Evolutionary conservation across 2,888 invertebrate genomes (phyloP).

Genomic region (Maniola hyperantus): DNA sequence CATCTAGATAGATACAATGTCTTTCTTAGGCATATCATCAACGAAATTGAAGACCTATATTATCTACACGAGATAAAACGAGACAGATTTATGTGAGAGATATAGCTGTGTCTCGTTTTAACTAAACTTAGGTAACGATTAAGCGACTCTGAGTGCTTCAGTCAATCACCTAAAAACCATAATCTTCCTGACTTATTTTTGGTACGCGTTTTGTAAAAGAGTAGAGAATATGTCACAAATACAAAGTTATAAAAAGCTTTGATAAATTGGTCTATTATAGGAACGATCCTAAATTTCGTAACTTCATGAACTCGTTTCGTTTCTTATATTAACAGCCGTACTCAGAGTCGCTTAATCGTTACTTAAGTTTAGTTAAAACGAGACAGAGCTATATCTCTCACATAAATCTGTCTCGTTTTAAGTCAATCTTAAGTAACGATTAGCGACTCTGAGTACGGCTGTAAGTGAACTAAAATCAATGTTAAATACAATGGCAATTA

Average conservation of each 20-base stretch:
- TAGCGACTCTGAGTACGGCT: no score
- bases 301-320: conserved; percentile 1
- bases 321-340: background rate
- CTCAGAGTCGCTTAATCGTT: no score
- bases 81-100: no score
- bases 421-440: no score
- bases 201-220: conserved; percentile 38
- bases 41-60: background rate
- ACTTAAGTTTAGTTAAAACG: no score
- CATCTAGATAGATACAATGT: background rate
- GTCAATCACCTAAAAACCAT: conserved; percentile 31
- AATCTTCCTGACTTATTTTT: conserved; percentile 34
- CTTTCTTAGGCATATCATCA: conserved; percentile 1
- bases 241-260: conserved; percentile 37
- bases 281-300: conserved; percentile 37
- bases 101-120: no score
- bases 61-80: no score
- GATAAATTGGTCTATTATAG: conserved; percentile 46
- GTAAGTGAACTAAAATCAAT: background rate
- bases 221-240: conserved; percentile 27
- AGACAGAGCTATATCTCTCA: no score
- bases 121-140: no score
- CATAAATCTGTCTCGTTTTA: no score
- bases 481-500: no score
- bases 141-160: no score